Evolutionary conservation across 2,113 vertebrate genomes (phyloP).

Genomic region (Carassius gibelio): DNA sequence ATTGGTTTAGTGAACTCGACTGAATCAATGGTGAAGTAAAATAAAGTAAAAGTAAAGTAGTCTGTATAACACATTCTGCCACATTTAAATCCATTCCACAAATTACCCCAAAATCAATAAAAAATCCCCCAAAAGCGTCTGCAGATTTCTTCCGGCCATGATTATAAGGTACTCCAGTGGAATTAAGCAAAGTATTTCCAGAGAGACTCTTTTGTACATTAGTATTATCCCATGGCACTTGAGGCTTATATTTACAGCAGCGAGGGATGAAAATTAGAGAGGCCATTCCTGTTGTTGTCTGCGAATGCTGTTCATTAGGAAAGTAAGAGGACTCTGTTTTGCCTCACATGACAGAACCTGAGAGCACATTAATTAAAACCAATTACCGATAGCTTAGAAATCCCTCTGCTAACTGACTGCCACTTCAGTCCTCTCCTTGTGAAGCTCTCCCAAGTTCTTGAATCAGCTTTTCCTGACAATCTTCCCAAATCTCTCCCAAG

Average conservation of each 20-base stretch:
- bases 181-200: conserved; percentile 57
- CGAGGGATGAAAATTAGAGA: conserved; percentile 7
- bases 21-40: background rate
- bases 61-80: too few species aligned
- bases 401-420: background rate
- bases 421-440: too few species aligned
- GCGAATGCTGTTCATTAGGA: conserved; percentile 39
- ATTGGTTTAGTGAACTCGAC: background rate
- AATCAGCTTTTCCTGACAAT: too few species aligned
- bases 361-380: conserved; percentile 27
- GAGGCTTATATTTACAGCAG: conserved; percentile 34
- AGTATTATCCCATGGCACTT: conserved; percentile 21
- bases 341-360: conserved; percentile 40
- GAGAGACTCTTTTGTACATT: conserved; percentile 35
- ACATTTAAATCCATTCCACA: background rate
- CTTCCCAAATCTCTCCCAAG: too few species aligned
- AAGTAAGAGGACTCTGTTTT: conserved; percentile 12
- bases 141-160: background rate
- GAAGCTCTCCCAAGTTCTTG: too few species aligned
- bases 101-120: background rate
- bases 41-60: too few species aligned
- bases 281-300: conserved; percentile 6
- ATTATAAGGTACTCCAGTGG: conserved; percentile 43
- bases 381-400: conserved; percentile 38
- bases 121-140: background rate